Conservation (phyloP, 1,140 invertebrate species). For the Platyscapa corneri region DNA sequence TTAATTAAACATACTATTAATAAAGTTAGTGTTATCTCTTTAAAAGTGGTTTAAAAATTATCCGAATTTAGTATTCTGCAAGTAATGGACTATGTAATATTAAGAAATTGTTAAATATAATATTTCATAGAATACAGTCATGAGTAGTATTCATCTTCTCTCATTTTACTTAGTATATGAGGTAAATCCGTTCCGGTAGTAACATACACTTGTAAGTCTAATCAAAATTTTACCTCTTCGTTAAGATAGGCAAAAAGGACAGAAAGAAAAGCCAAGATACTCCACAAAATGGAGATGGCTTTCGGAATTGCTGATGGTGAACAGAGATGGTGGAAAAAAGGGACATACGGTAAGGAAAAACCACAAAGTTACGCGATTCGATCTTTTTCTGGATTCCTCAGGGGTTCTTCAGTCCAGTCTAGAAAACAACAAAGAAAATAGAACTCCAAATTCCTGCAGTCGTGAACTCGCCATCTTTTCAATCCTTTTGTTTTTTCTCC, state of each 20-base stretch:
- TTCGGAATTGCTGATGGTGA: constrained; percentile 35
- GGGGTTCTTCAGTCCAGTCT: constrained; percentile 35
- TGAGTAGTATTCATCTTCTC: not conserved
- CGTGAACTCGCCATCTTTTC: not conserved
- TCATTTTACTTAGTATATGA: constrained; percentile 13
- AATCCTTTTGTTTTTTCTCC: constrained; percentile 15
- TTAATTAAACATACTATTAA: no score
- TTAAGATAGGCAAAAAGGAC: not conserved
- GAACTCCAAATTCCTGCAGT: constrained; percentile 31
- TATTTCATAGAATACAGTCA: not conserved
- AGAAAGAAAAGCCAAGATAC: not conserved
- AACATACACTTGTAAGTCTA: constrained; percentile 17
- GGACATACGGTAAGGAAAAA: constrained; percentile 28
- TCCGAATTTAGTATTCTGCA: not conserved
- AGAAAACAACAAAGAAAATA: constrained; percentile 46
- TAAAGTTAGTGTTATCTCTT: no score
- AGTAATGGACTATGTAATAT: not conserved
- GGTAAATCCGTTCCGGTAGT: not conserved
- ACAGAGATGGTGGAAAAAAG: not conserved
- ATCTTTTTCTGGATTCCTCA: constrained; percentile 50
- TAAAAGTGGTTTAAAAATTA: no score
- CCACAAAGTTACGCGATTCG: constrained; percentile 55
- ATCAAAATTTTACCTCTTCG: constrained; percentile 16
- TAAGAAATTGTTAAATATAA: not conserved
- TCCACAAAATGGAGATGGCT: constrained; percentile 12